Base-by-base conservation (phyloP, 2,888 invertebrate genomes). In the Acanthosepion pharaonis region DNA sequence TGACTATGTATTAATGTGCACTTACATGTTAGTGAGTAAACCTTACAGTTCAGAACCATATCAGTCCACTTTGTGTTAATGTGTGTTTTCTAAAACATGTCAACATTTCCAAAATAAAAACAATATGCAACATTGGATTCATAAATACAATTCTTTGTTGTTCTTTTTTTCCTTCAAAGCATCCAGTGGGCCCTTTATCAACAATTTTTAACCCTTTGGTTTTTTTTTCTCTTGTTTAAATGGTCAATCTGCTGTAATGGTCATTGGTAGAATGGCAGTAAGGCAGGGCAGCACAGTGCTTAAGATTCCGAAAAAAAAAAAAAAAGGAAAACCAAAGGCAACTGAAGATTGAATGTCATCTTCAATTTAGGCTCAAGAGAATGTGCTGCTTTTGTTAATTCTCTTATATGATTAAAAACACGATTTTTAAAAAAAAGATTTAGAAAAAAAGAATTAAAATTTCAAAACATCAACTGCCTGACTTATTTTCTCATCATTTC, bases 11-110 rank as follows among this genome's bases (percentile, higher is more conserved):
- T 33, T 33, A 9, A 78, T 33, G 78, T 78, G 78, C 78, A 78
- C 78, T 78, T 59, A 59, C 25, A 59, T n/a, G 78, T 78, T n/a
- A 78, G 78, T 78, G n/a, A n/a, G 78, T 78, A 78, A 78, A 78
- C 78, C 78, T 78, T 33, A 33, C 78, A 78, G 78, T n/a, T 78
- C 78, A 78, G 78, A 78, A 78, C 78, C 78, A 78, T 78, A 78
- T 78, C 78, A 78, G 78, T n/a, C 78, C 78, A 78, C 78, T n/a
- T 78, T 33, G 78, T 78, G 18, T 78, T n/a, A 15, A 15, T n/a
- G 78, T n/a, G 78, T 78, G 78, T n/a, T 15, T 3, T 78, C n/a
- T 78, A 78, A 78, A 78, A n/a, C n/a, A 78, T 33, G 78, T n/a
- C 78, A 78, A 78, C n/a, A 78, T n/a, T 11, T 4, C 33, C 20